phyloP scores from a whole-genome alignment of 2,113 vertebrate genomes.

The Cercocebus atys region DNA sequence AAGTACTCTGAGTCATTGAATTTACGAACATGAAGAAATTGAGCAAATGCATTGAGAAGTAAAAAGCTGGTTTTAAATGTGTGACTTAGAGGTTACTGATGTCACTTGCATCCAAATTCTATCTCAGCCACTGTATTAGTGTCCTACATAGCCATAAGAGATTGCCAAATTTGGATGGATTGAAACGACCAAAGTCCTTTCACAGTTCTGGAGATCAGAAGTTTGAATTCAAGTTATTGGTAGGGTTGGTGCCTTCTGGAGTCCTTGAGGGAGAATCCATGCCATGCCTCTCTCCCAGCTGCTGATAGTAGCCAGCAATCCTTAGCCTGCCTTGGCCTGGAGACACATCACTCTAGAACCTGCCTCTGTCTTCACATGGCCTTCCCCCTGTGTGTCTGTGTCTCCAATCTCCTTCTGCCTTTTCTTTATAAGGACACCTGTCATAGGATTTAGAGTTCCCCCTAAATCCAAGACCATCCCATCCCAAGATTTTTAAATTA shows the following conservation, averaged over 20 bases:
- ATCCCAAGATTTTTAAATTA: neutral
- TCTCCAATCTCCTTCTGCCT: neutral
- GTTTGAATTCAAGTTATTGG: too few relatives aligned
- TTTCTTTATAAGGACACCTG: neutral
- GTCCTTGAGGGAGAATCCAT: too few relatives aligned
- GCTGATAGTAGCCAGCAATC: neutral
- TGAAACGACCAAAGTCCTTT: too few relatives aligned
- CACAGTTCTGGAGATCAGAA: rapidly evolving
- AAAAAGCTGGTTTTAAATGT: neutral
- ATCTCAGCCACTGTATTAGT: neutral
- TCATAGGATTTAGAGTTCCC: neutral
- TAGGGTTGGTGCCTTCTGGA: neutral
- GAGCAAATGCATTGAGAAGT: neutral
- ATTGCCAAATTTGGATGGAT: rapidly evolving
- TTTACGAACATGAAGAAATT: neutral
- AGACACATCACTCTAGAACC: neutral
- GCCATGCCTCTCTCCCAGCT: too few relatives aligned
- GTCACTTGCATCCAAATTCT: too few relatives aligned
- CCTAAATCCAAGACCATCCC: neutral
- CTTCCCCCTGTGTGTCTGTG: rapidly evolving
- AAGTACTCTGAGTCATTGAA: neutral
- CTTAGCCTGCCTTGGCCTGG: rapidly evolving
- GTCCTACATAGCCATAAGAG: neutral
- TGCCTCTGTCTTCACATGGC: rapidly evolving
- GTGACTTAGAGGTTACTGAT: neutral